Evolutionary conservation across 2,888 invertebrate species (phyloP), one percentile per base, ranked within the genome.

Genomic region (Ptilodon capucinus): DNA sequence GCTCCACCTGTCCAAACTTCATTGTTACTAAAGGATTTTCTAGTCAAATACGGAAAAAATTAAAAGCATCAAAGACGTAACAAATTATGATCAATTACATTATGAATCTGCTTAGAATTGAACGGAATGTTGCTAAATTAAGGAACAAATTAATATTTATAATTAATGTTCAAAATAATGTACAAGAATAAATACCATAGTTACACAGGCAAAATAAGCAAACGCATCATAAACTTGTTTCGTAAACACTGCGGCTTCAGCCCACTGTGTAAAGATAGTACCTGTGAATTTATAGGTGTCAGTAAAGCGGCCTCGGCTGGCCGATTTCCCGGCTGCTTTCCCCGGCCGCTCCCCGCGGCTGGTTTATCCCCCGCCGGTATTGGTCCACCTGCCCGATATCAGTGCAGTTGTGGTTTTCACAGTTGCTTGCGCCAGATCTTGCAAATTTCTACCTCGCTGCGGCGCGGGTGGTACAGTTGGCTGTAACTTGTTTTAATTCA

Each of bases 281-380:
- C 45, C 44, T 11, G 35, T 14, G 54, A 64, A 68, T 68, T 66
- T 68, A 68, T 68, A 47, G 66, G 50, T 59, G 58, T 58, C 57
- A 54, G 54, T 51, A 19, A 52, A 44, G 51, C 43, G 30, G 50
- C 51, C 38, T 49, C 50, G 45, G 19, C 45, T 34, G 23, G 19
- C 16, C 18, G 32, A 18, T 42, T n/a, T 9, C 30, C 30, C 11
- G 30, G 16, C 11, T 17, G 30, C 18, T 39, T 14, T 11, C 17
- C 35, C 35, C 35, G 35, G 35, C 9, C 5, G 17, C 14, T 32
- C 14, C 8, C 16, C 35, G 17, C 17, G 35, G 17, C 35, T 11
- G 35, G 9, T 35, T 35, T 35, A 35, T 17, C 17, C 35, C 13
- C 9, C 0, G 16, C 34, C 16, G 35, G 16, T 18, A 17, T 35